Percentiles rank a stretch among this genome's conserved stretches.
Evolutionary conservation across 2,888 invertebrate species (phyloP).

Genomic region (Clivina fossor): DNA sequence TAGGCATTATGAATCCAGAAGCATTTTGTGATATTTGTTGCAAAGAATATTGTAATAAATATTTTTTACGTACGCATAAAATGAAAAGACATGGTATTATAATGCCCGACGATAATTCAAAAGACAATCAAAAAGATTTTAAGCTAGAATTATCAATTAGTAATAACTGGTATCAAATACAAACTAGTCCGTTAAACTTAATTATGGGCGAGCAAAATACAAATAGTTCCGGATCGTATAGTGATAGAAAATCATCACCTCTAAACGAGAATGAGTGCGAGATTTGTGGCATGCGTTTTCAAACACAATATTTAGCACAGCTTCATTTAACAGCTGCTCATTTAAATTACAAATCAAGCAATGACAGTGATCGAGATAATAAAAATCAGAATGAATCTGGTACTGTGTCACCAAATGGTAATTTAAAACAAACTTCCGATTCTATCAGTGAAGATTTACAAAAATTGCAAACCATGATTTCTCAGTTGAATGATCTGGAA

Average conservation of each 20-base stretch:
- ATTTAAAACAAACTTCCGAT: slow-evolving; percentile 51
- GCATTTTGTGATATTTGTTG: slow-evolving; percentile 93
- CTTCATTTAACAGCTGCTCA: slow-evolving; percentile 52
- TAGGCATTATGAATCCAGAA: slow-evolving; percentile 82
- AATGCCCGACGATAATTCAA: slow-evolving; percentile 60
- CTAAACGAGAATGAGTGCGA: slow-evolving; percentile 57
- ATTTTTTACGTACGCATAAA: slow-evolving; percentile 89
- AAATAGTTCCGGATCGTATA: slow-evolving; percentile 56
- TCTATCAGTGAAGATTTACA: slow-evolving; percentile 83
- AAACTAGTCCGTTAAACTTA: slow-evolving; percentile 77
- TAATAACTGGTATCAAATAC: slow-evolving; percentile 57
- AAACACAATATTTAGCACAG: slow-evolving; percentile 54
- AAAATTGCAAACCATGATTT: slow-evolving; percentile 87
- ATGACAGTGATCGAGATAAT: slow-evolving; percentile 7
- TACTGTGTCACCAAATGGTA: slow-evolving; percentile 19
- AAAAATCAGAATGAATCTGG: slow-evolving; percentile 33
- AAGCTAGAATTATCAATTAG: slow-evolving; percentile 44
- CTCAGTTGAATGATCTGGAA: slow-evolving; percentile 81
- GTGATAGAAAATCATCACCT: slow-evolving; percentile 52
- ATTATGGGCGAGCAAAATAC: slow-evolving; percentile 68
- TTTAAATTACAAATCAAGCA: slow-evolving; percentile 40
- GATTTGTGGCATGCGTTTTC: slow-evolving; percentile 57
- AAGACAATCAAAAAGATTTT: slow-evolving; percentile 49
- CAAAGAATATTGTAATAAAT: slow-evolving; percentile 92
- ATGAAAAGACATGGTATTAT: slow-evolving; percentile 89